phyloP scores from a whole-genome alignment of 2,888 invertebrate genomes.

The Liposcelis brunnea region DNA sequence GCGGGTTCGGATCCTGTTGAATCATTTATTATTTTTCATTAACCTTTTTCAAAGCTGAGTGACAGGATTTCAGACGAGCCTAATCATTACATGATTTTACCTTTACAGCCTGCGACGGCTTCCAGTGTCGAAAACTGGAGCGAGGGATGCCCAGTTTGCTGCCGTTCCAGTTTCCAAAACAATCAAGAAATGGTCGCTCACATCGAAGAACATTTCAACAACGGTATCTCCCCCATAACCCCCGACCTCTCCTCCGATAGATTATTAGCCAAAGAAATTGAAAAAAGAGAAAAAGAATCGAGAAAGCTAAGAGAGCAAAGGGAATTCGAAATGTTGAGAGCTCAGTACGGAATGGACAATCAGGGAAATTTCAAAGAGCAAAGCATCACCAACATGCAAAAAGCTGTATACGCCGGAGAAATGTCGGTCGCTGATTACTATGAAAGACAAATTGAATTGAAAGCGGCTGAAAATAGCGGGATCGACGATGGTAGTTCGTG shows the following conservation, averaged over 20 bases:
- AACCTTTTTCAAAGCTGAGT: too few relatives aligned
- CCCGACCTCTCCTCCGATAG: constrained; percentile 31
- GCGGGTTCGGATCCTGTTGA: too few relatives aligned
- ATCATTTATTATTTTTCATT: too few relatives aligned
- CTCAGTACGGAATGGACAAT: constrained; percentile 80
- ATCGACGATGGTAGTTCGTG: constrained; percentile 67
- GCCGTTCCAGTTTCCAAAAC: constrained; percentile 26
- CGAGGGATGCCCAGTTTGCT: constrained; percentile 28
- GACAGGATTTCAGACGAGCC: too few relatives aligned
- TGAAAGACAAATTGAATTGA: constrained; percentile 58
- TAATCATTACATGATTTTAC: neutral
- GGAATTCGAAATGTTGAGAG: constrained; percentile 62
- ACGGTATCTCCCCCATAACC: constrained; percentile 19
- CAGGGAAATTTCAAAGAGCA: constrained; percentile 65
- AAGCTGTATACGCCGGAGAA: constrained; percentile 71
- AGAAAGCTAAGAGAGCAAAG: constrained; percentile 55
- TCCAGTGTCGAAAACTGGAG: constrained; percentile 12
- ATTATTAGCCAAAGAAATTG: constrained; percentile 34
- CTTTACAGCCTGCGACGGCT: constrained; percentile 15
- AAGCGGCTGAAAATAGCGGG: constrained; percentile 57
- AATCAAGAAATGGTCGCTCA: constrained; percentile 45
- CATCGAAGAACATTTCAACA: constrained; percentile 63
- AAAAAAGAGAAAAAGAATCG: constrained; percentile 43
- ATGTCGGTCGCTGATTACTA: constrained; percentile 74
- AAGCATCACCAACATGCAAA: constrained; percentile 59